phyloP scores from a whole-genome alignment of 2,888 invertebrate species.

The Seira ritae region DNA sequence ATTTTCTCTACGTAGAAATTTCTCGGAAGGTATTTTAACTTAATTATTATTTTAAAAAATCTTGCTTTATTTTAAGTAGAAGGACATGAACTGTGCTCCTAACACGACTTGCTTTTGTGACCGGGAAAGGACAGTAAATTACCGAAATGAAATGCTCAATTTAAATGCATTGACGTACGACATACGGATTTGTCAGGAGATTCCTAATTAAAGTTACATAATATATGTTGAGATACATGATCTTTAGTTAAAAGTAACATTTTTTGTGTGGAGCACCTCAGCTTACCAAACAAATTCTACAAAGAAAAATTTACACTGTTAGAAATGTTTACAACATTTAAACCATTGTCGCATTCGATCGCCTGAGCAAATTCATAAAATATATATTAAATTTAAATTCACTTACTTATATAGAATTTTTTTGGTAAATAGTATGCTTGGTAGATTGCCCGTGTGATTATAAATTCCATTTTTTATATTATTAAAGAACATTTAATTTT shows the following conservation, averaged over 20 bases:
- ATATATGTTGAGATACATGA: background rate
- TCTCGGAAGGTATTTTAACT: background rate
- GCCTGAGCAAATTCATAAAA: conserved; percentile 11
- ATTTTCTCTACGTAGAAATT: background rate
- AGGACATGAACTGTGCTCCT: background rate
- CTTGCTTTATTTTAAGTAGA: background rate
- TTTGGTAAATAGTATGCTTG: conserved; percentile 3
- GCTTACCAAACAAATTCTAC: conserved; percentile 3
- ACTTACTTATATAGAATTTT: background rate
- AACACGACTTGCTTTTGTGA: conserved; percentile 5
- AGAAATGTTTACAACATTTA: background rate
- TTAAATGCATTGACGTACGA: conserved; percentile 14
- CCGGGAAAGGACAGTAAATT: background rate
- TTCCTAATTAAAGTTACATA: background rate
- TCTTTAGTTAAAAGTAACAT: background rate
- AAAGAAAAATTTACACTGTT: too few relatives aligned
- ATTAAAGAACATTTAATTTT: too few relatives aligned
- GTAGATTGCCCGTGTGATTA: conserved; percentile 2
- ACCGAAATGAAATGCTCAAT: background rate
- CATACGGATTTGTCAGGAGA: background rate
- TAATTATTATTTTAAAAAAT: background rate
- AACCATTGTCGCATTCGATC: background rate
- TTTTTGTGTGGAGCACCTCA: conserved; percentile 7
- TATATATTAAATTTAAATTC: background rate
- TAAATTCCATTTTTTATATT: too few relatives aligned